Evolutionary conservation across 2,113 vertebrate genomes (phyloP).

Genomic region (Gambusia holbrooki): DNA sequence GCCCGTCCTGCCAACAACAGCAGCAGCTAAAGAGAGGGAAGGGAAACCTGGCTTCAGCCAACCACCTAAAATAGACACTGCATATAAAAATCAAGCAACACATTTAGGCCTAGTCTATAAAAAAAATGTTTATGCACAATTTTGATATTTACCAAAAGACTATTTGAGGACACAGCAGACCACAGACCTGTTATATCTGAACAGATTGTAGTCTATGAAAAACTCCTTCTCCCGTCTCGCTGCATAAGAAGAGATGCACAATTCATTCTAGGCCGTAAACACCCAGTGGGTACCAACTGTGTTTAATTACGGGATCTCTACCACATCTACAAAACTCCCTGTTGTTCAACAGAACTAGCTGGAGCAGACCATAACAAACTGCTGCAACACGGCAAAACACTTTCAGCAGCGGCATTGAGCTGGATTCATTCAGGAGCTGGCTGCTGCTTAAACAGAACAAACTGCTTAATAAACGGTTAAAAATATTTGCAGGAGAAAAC

Average conservation of each 20-base stretch:
- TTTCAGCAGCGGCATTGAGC: slow-evolving; percentile 50
- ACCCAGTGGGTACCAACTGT: slow-evolving; percentile 41
- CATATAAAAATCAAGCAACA: slow-evolving; percentile 63
- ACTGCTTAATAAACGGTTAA: slow-evolving; percentile 47
- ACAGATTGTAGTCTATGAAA: slow-evolving; percentile 59
- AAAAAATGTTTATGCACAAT: slow-evolving; percentile 63
- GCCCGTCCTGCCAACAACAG: slow-evolving; percentile 70
- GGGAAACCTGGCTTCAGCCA: slow-evolving; percentile 68
- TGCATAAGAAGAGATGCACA: slow-evolving; percentile 15
- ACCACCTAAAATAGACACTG: slow-evolving; percentile 66
- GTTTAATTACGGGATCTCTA: slow-evolving; percentile 57
- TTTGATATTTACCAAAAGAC: slow-evolving; percentile 65
- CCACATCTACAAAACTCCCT: slow-evolving; percentile 38
- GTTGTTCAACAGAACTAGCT: slow-evolving; percentile 43
- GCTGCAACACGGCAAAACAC: slow-evolving; percentile 44
- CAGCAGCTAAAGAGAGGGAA: slow-evolving; percentile 67
- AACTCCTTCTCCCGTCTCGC: slow-evolving; percentile 32
- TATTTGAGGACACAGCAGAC: slow-evolving; percentile 58
- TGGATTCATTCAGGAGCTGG: slow-evolving; percentile 42
- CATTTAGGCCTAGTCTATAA: slow-evolving; percentile 68
- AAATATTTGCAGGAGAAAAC: slow-evolving; percentile 54
- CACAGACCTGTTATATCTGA: slow-evolving; percentile 53
- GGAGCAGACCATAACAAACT: slow-evolving; percentile 55
- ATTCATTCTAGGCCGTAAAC: slow-evolving; percentile 48
- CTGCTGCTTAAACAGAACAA: slow-evolving; percentile 47